phyloP scores from a whole-genome alignment of 2,888 invertebrate species.

The Volucella inanis region DNA sequence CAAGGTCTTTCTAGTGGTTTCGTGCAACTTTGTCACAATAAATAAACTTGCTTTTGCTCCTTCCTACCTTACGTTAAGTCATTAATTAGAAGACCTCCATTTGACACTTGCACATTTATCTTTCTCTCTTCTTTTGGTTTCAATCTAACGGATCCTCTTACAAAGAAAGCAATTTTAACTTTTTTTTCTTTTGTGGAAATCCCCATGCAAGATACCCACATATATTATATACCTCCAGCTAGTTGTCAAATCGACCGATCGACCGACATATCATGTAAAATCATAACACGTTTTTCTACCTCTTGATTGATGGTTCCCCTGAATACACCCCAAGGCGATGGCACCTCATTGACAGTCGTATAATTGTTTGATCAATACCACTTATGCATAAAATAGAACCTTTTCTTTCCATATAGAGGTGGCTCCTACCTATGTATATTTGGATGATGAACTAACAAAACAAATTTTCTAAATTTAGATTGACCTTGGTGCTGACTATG shows the following conservation, averaged over 20 bases:
- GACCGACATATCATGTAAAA: conserved; percentile 28
- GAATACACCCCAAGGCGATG: conserved; percentile 30
- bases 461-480: conserved; percentile 42
- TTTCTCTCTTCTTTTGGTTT: no score
- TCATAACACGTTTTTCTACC: conserved; percentile 45
- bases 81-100: no score
- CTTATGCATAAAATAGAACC: conserved; percentile 12
- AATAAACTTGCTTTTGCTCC: no score
- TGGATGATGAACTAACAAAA: conserved; percentile 56
- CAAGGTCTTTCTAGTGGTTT: no score
- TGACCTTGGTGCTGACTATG: conserved; percentile 38
- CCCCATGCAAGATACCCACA: background rate
- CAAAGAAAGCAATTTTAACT: no score
- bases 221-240: background rate
- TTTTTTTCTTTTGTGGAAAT: no score
- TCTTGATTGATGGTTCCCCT: conserved; percentile 58
- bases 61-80: no score
- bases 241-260: conserved; percentile 17
- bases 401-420: conserved; percentile 23
- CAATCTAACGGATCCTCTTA: no score
- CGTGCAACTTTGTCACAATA: no score
- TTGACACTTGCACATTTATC: no score
- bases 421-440: conserved; percentile 27
- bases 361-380: conserved; percentile 64
- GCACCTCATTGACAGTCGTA: conserved; percentile 58